Evolutionary conservation across 2,797 vertebrate genomes (phyloP).

Genomic region (Cacajao melanocephalus): DNA sequence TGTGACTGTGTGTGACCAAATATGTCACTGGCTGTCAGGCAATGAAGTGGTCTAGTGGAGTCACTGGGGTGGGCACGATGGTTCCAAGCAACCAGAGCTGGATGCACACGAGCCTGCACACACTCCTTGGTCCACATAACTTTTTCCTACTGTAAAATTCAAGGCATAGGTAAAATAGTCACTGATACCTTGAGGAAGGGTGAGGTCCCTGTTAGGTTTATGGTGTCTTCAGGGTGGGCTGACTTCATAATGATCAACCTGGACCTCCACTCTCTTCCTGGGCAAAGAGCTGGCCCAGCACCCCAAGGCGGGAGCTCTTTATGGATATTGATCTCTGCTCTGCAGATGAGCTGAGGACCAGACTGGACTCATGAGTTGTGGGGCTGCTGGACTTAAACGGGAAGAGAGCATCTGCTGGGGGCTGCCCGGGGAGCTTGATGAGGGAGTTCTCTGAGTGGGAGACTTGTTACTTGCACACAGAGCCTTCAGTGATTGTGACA

Average conservation of each 20-base stretch:
- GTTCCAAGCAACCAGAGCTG: neutral
- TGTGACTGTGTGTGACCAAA: neutral
- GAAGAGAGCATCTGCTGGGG: neutral
- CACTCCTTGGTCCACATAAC: too few relatives aligned
- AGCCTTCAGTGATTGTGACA: neutral
- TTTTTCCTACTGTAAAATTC: neutral
- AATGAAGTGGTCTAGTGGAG: neutral
- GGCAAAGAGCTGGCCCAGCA: neutral
- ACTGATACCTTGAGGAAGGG: neutral
- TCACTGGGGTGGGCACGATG: neutral
- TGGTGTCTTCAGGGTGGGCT: neutral
- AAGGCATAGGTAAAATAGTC: neutral
- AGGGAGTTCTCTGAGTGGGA: neutral
- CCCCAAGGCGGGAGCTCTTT: neutral
- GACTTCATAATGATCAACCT: neutral
- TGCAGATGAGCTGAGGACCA: neutral
- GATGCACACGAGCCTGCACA: neutral
- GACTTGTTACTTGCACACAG: neutral
- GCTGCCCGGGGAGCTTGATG: neutral
- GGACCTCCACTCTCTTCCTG: neutral
- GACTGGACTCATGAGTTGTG: neutral
- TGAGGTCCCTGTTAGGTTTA: neutral
- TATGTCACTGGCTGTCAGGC: neutral
- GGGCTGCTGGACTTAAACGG: neutral
- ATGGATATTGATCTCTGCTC: neutral